These are phyloP conservation scores for Polyodon spathula DNA, from an alignment of 2,113 vertebrate genomes.

Conservation along the genomic window DNA sequence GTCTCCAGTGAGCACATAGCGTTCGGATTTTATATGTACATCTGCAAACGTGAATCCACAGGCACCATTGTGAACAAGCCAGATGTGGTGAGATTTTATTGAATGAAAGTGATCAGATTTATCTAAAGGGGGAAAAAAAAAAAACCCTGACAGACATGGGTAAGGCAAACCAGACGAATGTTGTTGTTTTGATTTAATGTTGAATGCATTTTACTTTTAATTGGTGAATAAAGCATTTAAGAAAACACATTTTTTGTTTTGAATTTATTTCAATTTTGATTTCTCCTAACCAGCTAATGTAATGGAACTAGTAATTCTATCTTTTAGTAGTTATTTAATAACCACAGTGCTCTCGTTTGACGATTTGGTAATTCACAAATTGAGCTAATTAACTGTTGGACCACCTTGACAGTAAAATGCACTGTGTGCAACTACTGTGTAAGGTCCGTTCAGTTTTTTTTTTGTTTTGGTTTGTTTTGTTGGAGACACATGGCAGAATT, in stretches of 20 bases:
- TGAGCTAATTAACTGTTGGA: no score
- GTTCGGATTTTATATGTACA: conserved; percentile 88
- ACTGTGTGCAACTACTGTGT: no score
- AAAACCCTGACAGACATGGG: conserved; percentile 78
- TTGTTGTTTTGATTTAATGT: conserved; percentile 92
- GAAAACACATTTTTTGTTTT: conserved; percentile 37
- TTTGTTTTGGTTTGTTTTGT: no score
- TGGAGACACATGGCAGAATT: no score
- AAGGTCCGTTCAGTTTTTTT: no score
- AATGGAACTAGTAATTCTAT: no score
- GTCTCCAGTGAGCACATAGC: conserved; percentile 88
- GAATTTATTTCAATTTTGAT: no score
- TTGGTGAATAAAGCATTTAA: conserved; percentile 95
- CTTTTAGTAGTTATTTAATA: no score
- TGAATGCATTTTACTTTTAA: conserved; percentile 99
- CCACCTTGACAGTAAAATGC: no score
- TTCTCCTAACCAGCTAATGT: no score
- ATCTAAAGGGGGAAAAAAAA: conserved; percentile 53
- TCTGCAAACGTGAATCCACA: conserved; percentile 74
- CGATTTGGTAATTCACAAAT: no score
- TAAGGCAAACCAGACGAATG: conserved; percentile 84
- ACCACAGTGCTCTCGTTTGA: no score
- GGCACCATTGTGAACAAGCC: conserved; percentile 75
- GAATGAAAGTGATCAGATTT: conserved; percentile 72
- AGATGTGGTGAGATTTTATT: conserved; percentile 83